These are phyloP conservation scores for Onychostoma macrolepis DNA, from an alignment of 2,113 vertebrate species.

Conservation along the genomic window DNA sequence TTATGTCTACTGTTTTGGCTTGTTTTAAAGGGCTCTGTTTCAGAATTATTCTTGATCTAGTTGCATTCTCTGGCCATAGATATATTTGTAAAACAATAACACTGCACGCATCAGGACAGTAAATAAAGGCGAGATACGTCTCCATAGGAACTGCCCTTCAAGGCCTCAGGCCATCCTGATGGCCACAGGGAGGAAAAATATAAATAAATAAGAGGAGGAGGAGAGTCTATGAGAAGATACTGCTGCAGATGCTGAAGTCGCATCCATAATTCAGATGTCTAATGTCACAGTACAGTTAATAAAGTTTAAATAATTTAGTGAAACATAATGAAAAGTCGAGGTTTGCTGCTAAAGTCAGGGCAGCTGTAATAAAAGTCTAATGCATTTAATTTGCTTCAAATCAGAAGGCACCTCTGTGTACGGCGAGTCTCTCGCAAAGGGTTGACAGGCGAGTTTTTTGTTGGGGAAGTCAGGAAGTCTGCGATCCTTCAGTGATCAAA, in stretches of 20 bases:
- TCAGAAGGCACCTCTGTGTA: slow-evolving; percentile 9
- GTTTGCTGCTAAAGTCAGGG: slow-evolving; percentile 44
- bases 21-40: background rate
- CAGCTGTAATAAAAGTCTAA: slow-evolving; percentile 48
- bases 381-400: slow-evolving; percentile 23
- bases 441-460: background rate
- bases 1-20: background rate
- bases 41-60: background rate
- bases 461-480: background rate
- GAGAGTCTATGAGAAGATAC: slow-evolving; percentile 4
- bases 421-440: background rate
- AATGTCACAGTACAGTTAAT: slow-evolving; percentile 58
- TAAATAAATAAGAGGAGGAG: slow-evolving; percentile 5
- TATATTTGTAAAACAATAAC: background rate
- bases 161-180: background rate
- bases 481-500: background rate
- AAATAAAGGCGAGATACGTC: background rate
- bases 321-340: slow-evolving; percentile 51
- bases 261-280: slow-evolving; percentile 64
- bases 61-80: background rate
- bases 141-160: background rate
- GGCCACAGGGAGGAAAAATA: background rate
- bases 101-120: background rate
- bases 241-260: slow-evolving; percentile 1
- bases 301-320: slow-evolving; percentile 63